These are phyloP conservation scores for Paedocypris micromegethes DNA, from an alignment of 2,797 vertebrate species.

Conservation along the genomic window DNA sequence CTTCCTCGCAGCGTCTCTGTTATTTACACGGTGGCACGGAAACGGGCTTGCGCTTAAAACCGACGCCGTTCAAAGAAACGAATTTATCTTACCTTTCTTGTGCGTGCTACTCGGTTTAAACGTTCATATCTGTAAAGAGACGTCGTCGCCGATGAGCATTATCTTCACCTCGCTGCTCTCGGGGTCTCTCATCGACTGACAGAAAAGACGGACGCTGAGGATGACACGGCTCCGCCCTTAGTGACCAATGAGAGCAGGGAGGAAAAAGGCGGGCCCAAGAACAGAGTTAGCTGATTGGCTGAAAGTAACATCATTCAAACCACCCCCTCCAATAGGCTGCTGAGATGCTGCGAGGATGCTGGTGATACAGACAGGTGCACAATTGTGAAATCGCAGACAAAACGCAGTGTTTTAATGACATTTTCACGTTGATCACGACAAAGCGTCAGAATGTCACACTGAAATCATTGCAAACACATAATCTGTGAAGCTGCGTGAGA, in stretches of 20 bases:
- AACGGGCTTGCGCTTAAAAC: not conserved
- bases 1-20: constrained; percentile 5
- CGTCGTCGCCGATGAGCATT: constrained; percentile 48
- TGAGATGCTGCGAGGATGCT: constrained; percentile 64
- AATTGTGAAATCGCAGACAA: constrained; percentile 22
- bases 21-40: not conserved
- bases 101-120: constrained; percentile 44
- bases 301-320: constrained; percentile 48
- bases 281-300: constrained; percentile 53
- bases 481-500: too few species aligned
- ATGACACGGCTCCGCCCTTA: constrained; percentile 65
- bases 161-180: constrained; percentile 59
- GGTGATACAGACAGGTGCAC: constrained; percentile 54
- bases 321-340: constrained; percentile 52
- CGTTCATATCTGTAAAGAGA: constrained; percentile 51
- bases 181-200: constrained; percentile 60
- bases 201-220: constrained; percentile 50
- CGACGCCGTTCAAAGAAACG: too few species aligned
- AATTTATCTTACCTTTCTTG: constrained; percentile 29
- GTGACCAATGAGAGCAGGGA: constrained; percentile 63
- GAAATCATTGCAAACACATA: too few species aligned
- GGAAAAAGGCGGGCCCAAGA: not conserved
- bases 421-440: too few species aligned
- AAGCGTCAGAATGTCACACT: too few species aligned
- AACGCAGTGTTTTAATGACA: not conserved